phyloP scores from a whole-genome alignment of 1,140 invertebrate genomes.

The Colletes latitarsis region DNA sequence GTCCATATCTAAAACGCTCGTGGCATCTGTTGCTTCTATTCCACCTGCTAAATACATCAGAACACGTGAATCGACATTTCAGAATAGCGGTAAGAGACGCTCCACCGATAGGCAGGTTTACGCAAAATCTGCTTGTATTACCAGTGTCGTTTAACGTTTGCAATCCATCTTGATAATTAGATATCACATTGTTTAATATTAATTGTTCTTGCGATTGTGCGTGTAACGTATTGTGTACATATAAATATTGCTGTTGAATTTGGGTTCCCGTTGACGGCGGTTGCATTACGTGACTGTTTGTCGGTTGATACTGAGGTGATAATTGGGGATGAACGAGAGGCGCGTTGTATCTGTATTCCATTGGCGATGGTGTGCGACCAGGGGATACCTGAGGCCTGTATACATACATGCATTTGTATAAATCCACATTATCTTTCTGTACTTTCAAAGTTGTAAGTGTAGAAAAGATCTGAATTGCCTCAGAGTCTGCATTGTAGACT shows the following conservation, averaged over 20 bases:
- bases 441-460: not conserved
- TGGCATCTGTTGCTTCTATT: slow-evolving; percentile 20
- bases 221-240: slow-evolving; percentile 31
- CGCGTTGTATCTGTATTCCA: slow-evolving; percentile 62
- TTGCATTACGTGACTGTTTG: slow-evolving; percentile 41
- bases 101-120: not conserved
- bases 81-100: not conserved
- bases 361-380: slow-evolving; percentile 67
- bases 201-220: slow-evolving; percentile 27
- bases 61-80: not conserved
- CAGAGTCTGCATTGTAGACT: slow-evolving; percentile 52
- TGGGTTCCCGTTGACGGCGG: slow-evolving; percentile 14
- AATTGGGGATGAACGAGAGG: slow-evolving; percentile 52
- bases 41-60: slow-evolving; percentile 18
- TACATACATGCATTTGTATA: not conserved
- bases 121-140: slow-evolving; percentile 1
- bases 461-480: slow-evolving; percentile 40
- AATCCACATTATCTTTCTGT: not conserved
- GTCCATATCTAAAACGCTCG: slow-evolving; percentile 64
- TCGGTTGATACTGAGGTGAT: slow-evolving; percentile 48
- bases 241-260: slow-evolving; percentile 44
- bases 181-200: slow-evolving; percentile 50
- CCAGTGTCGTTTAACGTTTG: slow-evolving; percentile 44
- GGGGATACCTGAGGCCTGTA: slow-evolving; percentile 65
- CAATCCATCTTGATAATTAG: slow-evolving; percentile 46